Evolutionary conservation across 92 coral and sea anemone species (phyloP), one percentile per base, ranked within the genome.

Genomic region (Actinostola sp.): DNA sequence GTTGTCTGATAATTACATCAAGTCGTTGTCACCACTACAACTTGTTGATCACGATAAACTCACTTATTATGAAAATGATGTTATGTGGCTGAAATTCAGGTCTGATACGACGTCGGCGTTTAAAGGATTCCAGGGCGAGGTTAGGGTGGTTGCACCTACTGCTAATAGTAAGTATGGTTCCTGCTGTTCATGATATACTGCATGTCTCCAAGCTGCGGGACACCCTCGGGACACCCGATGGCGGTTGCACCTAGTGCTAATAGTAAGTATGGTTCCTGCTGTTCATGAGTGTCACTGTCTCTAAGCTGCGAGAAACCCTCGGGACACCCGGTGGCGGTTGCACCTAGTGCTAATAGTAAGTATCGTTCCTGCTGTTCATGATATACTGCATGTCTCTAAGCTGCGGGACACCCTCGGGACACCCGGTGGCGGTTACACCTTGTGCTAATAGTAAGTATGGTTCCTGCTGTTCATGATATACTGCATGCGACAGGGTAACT

Each of bases 101-200:
- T 50, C 74, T 51, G 74, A 68, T 34, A 33, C n/a, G 29, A 68
- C 61, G 11, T 50, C 62, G 7, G 26, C 57, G 62, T 68, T 50
- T 56, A 68, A 68, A 51, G 74, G 74, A 26, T 68, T 68, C 34
- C 11, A 51, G 33, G 74, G 62, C 8, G 74, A 68, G 19, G 23
- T 68, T 2, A 68, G 74, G 51, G 9, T 35, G 2, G 48, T 68
- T 13, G 74, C 74, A 31, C 74, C 74, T 1, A 21, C 23, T 12
- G 16, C n/a, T 20, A 17, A 34, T 17, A 42, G 72, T 66, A 46
- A 16, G 59, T 46, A 44, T 20, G 9, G 17, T 12, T 25, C 51
- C 2, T 20, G 19, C 4, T 17, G 16, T 9, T 17, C 8, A 17
- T 14, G n/a, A n/a, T n/a, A n/a, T n/a, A n/a, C n/a, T n/a, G n/a